Evolutionary conservation across 2,888 invertebrate genomes (phyloP), one percentile per base, ranked within the genome.

Genomic region (Patella pellucida): DNA sequence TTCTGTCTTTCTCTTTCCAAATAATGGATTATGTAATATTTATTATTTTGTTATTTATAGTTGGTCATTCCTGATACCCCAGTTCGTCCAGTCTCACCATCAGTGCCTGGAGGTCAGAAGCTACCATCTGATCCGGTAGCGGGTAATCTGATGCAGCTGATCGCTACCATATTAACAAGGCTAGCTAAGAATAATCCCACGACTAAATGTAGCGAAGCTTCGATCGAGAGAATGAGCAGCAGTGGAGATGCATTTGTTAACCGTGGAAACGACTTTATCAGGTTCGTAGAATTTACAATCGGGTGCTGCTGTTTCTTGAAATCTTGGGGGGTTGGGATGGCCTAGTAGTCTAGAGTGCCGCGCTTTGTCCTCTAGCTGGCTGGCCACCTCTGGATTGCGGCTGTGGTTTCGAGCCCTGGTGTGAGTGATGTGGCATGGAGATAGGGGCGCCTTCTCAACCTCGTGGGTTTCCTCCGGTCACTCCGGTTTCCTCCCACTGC

Each of bases 51-150:
- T 52, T 5, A 23, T 27, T 27, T 69, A 14, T 69, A 77, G 77
- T 31, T 72, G 52, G 69, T 77, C 41, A 71, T 77, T 27, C 75
- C 75, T 50, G 76, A 76, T n/a, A 51, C 71, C 9, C 50, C 72
- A n/a, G 51, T 67, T 41, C 27, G 72, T 16, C 70, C 52, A 27
- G 16, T 50, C 23, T 23, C 52, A 71, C 62, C 31, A 27, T 52
- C 9, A 74, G 71, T 31, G 23, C 14, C 68, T 4, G 31, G 67
- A 23, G 71, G 56, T n/a, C 54, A 41, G 15, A 70, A 72, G 16
- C 85, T 91, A 68, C 90, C 91, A 2, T 86, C 85, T 69, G 92
- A 92, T 83, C 81, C 88, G n/a, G 85, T 91, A 52, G 89, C 90
- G 52, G 83, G 84, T 73, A 85, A 84, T 71, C 83, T 90, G 9